Base-by-base conservation (phyloP, 2,888 invertebrate species). In the Ommatoiulus sabulosus region DNA sequence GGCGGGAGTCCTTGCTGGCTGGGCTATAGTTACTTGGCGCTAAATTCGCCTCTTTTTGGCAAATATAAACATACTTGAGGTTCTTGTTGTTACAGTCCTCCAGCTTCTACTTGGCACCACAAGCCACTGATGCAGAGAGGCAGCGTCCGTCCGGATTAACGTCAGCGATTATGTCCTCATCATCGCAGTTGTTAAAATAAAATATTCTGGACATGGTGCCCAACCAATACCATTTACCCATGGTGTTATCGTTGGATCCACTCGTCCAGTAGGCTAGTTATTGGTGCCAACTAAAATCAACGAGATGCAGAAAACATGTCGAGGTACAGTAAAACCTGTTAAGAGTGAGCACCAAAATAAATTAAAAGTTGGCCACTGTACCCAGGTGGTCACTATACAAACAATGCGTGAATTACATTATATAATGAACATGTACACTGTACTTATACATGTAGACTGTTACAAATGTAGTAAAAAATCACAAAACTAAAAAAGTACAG, bases 201-300 rank as follows among this genome's bases (percentile, higher is more conserved):
- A 87, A 52, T 15, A 87, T n/a, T 17, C 1, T 12, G 6, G 35
- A 17, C 20, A 48, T 10, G 10, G 87, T 87, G 24, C 87, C 87
- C 1, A n/a, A 87, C 52, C 57, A 57, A 5, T 20, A 52, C 87
- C 87, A 87, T 24, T n/a, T 12, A 4, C 87, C 87, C 20, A 24
- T 3, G 7, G 6, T 12, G 44, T 52, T 48, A 57, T 57, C 35
- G 1, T 87, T 87, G 87, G 87, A 52, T n/a, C 87, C 87, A 44
- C 87, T 87, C 8, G 87, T 87, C 87, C 87, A 87, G 52, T 52
- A 87, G n/a, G n/a, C n/a, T n/a, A n/a, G 63, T 87, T 57, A 10
- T 20, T 46, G 48, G 20, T 24, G n/a, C 87, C 87, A 44, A 20
- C 86, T 86, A n/a, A 44, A 86, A 86, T 52, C 10, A 0, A 15